Percentiles rank a stretch among this genome's conserved stretches.
Conservation (phyloP, 2,888 invertebrate genomes). For the Drosophila lutescens region DNA sequence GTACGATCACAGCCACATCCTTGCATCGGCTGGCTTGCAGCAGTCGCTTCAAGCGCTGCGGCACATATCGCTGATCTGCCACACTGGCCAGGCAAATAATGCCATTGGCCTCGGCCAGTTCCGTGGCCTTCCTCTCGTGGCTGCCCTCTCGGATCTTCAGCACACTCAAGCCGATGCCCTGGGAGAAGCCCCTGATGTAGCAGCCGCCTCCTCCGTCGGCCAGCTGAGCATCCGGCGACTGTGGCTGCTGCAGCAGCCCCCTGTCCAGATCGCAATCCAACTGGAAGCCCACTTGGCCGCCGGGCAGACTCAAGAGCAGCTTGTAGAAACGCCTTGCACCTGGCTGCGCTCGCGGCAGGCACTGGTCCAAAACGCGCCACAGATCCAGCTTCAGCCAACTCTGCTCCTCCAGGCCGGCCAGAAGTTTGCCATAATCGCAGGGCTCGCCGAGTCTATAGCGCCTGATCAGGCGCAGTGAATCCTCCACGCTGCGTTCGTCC, state of each 20-base stretch:
- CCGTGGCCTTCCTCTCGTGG: not conserved
- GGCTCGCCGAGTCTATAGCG: constrained; percentile 85
- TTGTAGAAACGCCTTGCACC: constrained; percentile 77
- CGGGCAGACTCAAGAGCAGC: constrained; percentile 77
- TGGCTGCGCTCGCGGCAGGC: constrained; percentile 28
- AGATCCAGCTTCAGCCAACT: constrained; percentile 70
- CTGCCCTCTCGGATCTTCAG: constrained; percentile 75
- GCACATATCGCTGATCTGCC: constrained; percentile 54
- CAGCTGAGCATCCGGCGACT: not conserved
- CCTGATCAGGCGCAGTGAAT: constrained; percentile 84
- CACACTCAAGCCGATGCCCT: constrained; percentile 80
- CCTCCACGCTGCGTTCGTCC: constrained; percentile 60
- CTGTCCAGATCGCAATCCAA: constrained; percentile 77
- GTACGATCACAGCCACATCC: constrained; percentile 78
- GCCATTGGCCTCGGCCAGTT: constrained; percentile 75
- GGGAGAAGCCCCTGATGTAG: constrained; percentile 69
- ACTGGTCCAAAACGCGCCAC: constrained; percentile 63
- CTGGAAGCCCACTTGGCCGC: constrained; percentile 63
- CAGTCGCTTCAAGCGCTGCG: constrained; percentile 74
- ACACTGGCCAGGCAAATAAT: constrained; percentile 75
- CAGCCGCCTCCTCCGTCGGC: constrained; percentile 2
- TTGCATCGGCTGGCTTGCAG: constrained; percentile 60
- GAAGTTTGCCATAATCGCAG: constrained; percentile 72
- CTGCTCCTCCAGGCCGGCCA: constrained; percentile 52
- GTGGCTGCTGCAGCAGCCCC: constrained; percentile 67